Evolutionary conservation across 1,140 invertebrate genomes (phyloP).

Genomic region (Polyergus mexicanus): DNA sequence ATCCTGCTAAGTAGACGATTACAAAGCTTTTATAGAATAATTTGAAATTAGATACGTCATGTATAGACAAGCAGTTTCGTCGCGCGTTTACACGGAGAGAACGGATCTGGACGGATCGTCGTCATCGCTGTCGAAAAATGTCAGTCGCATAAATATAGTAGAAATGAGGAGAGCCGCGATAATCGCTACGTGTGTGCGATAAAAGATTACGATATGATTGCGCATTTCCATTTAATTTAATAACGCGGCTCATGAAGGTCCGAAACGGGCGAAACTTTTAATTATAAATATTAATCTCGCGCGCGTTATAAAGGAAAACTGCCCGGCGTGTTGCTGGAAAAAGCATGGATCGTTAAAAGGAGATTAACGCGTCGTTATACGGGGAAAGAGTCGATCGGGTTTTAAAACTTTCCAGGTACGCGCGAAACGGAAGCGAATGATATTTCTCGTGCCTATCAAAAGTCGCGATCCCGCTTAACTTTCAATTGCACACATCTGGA

Average conservation of each 20-base stretch:
- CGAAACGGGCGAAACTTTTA: constrained; percentile 35
- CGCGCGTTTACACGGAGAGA: neutral
- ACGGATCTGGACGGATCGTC: neutral
- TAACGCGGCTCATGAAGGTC: constrained; percentile 40
- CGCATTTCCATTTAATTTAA: constrained; percentile 56
- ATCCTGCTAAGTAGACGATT: neutral
- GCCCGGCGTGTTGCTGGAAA: constrained; percentile 40
- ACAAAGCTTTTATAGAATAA: constrained; percentile 25
- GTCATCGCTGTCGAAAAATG: neutral
- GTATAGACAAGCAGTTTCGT: too few relatives aligned
- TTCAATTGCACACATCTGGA: constrained; percentile 12
- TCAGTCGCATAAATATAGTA: neutral
- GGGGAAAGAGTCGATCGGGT: constrained; percentile 21
- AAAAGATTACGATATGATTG: constrained; percentile 42
- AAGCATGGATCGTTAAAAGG: constrained; percentile 52
- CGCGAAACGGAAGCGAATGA: neutral
- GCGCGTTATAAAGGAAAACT: constrained; percentile 48
- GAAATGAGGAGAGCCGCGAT: neutral
- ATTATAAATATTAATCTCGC: constrained; percentile 59
- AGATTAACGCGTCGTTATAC: constrained; percentile 35
- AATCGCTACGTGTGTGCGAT: neutral
- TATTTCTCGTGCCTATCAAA: neutral
- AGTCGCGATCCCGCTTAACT: constrained; percentile 23
- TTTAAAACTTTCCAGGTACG: constrained; percentile 12
- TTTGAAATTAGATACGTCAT: constrained; percentile 1